Evolutionary conservation across 2,888 invertebrate genomes (phyloP).

Genomic region (Syritta pipiens): DNA sequence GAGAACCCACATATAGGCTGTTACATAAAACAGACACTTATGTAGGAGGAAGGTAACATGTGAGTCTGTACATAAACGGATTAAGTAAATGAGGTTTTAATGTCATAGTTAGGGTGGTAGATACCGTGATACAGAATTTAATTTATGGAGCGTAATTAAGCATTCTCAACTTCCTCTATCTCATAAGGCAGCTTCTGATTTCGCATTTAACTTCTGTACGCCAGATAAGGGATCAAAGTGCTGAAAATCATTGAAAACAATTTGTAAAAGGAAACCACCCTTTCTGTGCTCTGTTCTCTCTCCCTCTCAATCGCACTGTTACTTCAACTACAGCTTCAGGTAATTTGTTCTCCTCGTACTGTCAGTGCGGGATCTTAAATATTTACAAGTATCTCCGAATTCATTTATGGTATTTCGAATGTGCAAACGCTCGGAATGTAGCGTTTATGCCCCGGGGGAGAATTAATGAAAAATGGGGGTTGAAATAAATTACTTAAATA

Average conservation of each 20-base stretch:
- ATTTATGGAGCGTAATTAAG: slow-evolving; percentile 50
- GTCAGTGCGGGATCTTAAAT: slow-evolving; percentile 4
- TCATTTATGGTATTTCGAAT: slow-evolving; percentile 48
- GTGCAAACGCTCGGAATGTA: slow-evolving; percentile 13
- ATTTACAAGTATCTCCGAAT: slow-evolving; percentile 9
- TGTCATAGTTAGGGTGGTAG: background rate
- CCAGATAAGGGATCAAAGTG: slow-evolving; percentile 4
- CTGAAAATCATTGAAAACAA: slow-evolving; percentile 11
- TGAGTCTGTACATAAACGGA: slow-evolving; percentile 5
- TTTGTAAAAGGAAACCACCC: slow-evolving; percentile 19
- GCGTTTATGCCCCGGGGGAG: slow-evolving; percentile 33
- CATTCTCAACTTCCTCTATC: slow-evolving; percentile 21
- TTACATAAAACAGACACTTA: too few species aligned
- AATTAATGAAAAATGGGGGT: slow-evolving; percentile 52
- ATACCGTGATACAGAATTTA: slow-evolving; percentile 23
- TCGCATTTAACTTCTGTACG: background rate
- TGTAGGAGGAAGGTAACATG: too few species aligned
- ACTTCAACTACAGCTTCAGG: slow-evolving; percentile 24
- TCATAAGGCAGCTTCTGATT: slow-evolving; percentile 31
- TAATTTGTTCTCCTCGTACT: slow-evolving; percentile 17
- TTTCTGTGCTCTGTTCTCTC: too few species aligned
- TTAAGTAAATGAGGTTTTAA: background rate
- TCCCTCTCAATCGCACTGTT: too few species aligned
- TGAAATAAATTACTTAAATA: slow-evolving; percentile 54
- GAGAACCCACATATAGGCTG: too few species aligned